Base-by-base conservation (phyloP, 2,113 vertebrate species). In the Hyla sarda region DNA sequence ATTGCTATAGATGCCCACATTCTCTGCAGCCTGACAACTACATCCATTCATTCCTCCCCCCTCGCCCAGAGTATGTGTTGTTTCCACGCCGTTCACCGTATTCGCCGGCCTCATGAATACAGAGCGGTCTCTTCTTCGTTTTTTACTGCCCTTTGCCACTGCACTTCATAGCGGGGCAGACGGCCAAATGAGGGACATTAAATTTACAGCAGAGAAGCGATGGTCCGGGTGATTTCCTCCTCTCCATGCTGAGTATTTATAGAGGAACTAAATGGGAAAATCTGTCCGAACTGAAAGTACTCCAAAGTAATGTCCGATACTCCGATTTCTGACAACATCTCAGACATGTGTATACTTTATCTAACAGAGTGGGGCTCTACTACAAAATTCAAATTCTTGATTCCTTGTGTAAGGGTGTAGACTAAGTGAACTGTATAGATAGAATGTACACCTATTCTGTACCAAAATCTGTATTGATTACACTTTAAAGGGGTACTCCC, bases 1-100 rank as follows among this genome's bases (percentile, higher is more conserved):
- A 21, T 54, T 41, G 21, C 37, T 28, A 56, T 23, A 2, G 32
- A 72, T 83, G 75, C 84, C 76, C 76, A 71, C 48, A 56, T 78
- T 69, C 23, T 56, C 23, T 30, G n/a, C 58, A 23, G 48, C 58
- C 25, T 69, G 19, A 62, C 73, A 65, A 77, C 25, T 28, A 50
- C 41, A 76, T 30, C 3, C 8, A 41, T 74, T 60, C 50, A 28
- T 45, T 62, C 37, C 23, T 75, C 21, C 56, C 13, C 28, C 30
- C 34, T 54, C 37, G 3, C 6, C 7, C 45, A 17, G 65, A 32
- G 45, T 52, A n/a, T 50, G 60, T 50, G 75, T n/a, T 48, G 47
- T 37, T 11, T 41, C 50, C 48, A 56, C 17, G 82, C n/a, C 47
- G n/a, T 41, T 37, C 48, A 11, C 48, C 9, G 34, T 11, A 28